Conservation (phyloP, 2,113 vertebrate genomes). For the Platysteira castanea region DNA sequence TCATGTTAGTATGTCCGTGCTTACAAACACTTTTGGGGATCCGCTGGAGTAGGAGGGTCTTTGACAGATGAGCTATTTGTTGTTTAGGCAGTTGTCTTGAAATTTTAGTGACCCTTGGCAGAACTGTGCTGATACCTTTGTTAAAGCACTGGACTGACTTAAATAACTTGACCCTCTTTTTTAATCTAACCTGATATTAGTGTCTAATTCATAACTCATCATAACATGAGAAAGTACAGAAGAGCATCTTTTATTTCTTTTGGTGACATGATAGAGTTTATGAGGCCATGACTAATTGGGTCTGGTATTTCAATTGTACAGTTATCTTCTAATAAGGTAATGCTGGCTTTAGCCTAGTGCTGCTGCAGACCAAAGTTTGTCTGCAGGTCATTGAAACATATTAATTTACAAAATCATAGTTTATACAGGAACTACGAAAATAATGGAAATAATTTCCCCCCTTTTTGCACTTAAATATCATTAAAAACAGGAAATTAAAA, state of each 20-base stretch:
- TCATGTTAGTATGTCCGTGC: background rate
- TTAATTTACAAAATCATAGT: background rate
- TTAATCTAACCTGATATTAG: slow-evolving; percentile 20
- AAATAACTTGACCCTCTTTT: background rate
- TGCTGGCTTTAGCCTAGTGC: background rate
- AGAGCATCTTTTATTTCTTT: background rate
- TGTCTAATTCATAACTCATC: background rate
- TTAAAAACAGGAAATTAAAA: slow-evolving; percentile 62
- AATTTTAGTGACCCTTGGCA: slow-evolving; percentile 54
- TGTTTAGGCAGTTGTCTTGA: slow-evolving; percentile 54
- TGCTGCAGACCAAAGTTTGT: background rate
- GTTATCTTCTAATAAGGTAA: background rate
- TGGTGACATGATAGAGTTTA: background rate
- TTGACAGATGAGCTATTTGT: slow-evolving; percentile 9
- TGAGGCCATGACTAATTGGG: background rate
- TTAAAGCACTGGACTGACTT: slow-evolving; percentile 12
- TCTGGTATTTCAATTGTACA: background rate
- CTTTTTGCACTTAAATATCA: slow-evolving; percentile 5
- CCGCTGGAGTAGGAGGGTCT: background rate
- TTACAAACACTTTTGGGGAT: slow-evolving; percentile 41
- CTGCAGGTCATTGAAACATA: background rate
- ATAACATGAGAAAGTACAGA: slow-evolving; percentile 7
- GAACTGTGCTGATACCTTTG: background rate
- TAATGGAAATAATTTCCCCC: background rate
- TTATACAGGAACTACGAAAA: background rate